Base-by-base conservation (phyloP, 1,140 invertebrate species). In the Pemphigus obesinymphae region DNA sequence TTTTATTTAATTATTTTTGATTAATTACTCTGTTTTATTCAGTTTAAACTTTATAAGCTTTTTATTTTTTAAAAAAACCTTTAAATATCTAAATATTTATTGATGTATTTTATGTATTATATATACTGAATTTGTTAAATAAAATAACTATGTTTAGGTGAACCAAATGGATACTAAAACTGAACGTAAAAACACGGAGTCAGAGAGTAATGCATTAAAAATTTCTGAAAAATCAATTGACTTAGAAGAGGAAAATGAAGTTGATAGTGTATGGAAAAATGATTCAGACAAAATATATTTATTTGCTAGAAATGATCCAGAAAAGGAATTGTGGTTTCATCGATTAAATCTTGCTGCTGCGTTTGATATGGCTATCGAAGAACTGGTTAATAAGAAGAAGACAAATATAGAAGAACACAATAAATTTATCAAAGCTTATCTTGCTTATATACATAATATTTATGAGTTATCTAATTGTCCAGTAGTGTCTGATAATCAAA, bases 301-400 rank as follows among this genome's bases (percentile, higher is more conserved):
- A 73, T 97, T 97, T 88, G 91, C 94, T 4, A 89, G 95, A 83
- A 92, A 93, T 73, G 92, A 93, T 85, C 88, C 94, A 68, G 94
- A 97, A 84, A 97, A 97, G 87, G 95, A 97, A 88, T 92, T 96
- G 84, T 97, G 96, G 95, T 88, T 85, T 83, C 86, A 88, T 82
- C 86, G 87, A 83, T 85, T 88, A 63, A 72, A 84, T 48, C 84
- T 85, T 61, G 87, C 87, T 40, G 84, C 86, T 29, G 58, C 82
- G 29, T 84, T 82, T 50, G 82, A 82, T 72, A 37, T 34, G 20
- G 61, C 31, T 34, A 17, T 61, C 45, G 50, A 55, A 40, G 76
- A 58, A 55, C n/a, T n/a, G 17, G 23, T 53, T 15, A 82, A 83
- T 43, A 83, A 55, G 34, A 76, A 82, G 23, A 76, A 76, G 2